phyloP scores from a whole-genome alignment of 2,888 invertebrate species.

The Spodoptera littoralis region DNA sequence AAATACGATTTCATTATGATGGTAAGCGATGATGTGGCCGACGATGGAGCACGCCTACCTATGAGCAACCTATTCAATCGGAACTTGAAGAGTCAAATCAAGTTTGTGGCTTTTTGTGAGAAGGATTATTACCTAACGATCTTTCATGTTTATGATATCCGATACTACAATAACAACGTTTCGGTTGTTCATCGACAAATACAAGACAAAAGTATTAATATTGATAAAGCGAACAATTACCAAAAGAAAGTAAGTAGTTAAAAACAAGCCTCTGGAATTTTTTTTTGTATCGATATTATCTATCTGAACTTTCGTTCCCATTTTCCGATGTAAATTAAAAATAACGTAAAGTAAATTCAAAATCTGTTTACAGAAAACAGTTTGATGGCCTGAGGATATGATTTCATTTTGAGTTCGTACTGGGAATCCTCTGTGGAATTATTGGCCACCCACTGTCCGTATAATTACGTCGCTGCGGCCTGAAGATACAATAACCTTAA shows the following conservation, averaged over 20 bases:
- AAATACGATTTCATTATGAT: too few relatives aligned
- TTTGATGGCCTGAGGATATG: conserved; percentile 4
- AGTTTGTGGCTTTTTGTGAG: too few relatives aligned
- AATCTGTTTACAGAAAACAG: conserved; percentile 29
- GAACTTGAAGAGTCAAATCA: too few relatives aligned
- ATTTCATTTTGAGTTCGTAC: conserved; percentile 29
- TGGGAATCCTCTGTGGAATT: conserved; percentile 22
- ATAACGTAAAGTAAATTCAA: conserved; percentile 23
- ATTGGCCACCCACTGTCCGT: conserved; percentile 28
- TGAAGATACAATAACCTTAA: conserved; percentile 50
- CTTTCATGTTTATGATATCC: too few relatives aligned
- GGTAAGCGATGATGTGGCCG: too few relatives aligned
- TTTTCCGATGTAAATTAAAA: conserved; percentile 23
- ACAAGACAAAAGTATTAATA: not conserved
- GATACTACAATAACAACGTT: too few relatives aligned
- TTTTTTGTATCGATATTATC: too few relatives aligned
- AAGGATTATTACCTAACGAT: too few relatives aligned
- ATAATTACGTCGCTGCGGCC: conserved; percentile 39
- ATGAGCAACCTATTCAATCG: too few relatives aligned
- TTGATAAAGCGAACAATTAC: not conserved
- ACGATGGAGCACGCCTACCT: too few relatives aligned
- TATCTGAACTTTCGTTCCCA: conserved; percentile 3
- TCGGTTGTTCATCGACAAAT: not conserved
- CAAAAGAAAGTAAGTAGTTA: not conserved
- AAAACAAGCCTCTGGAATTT: too few relatives aligned